Percentiles rank a stretch among this genome's conserved stretches.
Evolutionary conservation across 2,888 invertebrate species (phyloP).

Genomic region (Ophion ellenae): DNA sequence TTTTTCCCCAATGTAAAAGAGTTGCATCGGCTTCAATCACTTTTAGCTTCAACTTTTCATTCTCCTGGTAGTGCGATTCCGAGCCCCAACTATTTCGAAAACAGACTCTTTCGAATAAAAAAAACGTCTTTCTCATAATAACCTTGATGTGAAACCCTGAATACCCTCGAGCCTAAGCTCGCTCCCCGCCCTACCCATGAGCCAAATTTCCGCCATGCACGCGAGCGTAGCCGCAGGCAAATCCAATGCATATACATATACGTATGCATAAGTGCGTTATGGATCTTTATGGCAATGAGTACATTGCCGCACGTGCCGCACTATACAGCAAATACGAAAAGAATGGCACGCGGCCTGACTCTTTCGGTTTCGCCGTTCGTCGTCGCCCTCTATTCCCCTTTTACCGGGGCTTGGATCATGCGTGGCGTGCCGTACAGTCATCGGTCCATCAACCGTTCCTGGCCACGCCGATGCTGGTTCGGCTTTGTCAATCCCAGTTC

Average conservation of each 20-base stretch:
- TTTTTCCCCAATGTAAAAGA: too few species aligned
- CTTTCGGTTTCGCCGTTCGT: conserved; percentile 34
- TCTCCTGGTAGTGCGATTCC: too few species aligned
- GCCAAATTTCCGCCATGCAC: neutral
- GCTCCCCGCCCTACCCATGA: neutral
- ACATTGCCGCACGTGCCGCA: conserved; percentile 49
- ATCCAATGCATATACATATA: neutral
- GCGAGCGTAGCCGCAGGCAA: neutral
- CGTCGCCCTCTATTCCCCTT: conserved; percentile 10
- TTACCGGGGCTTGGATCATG: neutral
- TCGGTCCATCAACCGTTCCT: neutral
- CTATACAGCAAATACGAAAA: conserved; percentile 31
- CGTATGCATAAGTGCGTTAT: neutral
- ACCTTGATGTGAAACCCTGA: neutral
- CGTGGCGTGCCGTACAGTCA: neutral
- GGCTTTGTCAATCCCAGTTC: neutral
- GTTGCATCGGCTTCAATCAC: too few species aligned
- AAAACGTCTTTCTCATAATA: neutral
- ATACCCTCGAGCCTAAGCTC: neutral
- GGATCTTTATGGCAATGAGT: conserved; percentile 34
- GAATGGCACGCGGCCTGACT: conserved; percentile 30
- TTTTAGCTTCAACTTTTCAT: too few species aligned
- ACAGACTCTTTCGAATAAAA: neutral
- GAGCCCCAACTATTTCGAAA: too few species aligned
- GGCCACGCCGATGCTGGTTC: neutral